Base-by-base conservation (phyloP, 2,797 vertebrate genomes). In the Masticophis lateralis region DNA sequence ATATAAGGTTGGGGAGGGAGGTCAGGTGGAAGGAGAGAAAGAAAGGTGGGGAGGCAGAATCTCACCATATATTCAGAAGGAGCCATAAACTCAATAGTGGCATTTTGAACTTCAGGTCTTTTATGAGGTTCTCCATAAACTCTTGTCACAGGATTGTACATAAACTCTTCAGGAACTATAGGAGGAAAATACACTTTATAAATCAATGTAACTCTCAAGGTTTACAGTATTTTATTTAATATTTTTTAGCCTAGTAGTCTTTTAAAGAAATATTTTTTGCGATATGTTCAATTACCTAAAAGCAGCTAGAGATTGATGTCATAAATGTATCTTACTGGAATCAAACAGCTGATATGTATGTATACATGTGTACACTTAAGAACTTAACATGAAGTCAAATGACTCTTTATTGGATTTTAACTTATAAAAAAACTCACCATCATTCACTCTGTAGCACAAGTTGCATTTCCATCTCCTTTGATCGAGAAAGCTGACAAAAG, bases 381-480 rank as follows among this genome's bases (percentile, higher is more conserved):
- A 83, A 47, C 37, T 43, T 8, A 4, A 91, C 69, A 87, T 32
- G 61, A 3, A 25, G 51, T 53, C 10, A 63, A 12, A 9, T 57
- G 86, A 69, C 11, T 91, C 61, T 53, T 69, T 83, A 89, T 18
- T 43, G 27, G 51, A 32, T 63, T 63, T n/a, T 60, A 37, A 25
- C 3, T 86, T 8, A 89, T 61, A 53, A 63, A 63, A 88, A 88
- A 89, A 93, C 98, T 96, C 97, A 99, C 99, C 99, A 94, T 99
- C 99, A 60, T 99, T 99, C 96, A 99, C 98, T 97, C 99, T 97
- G 93, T 98, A 99, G 96, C 99, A 99, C 95, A 99, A 97, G 95
- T 99, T 99, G 97, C 99, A 99, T 95, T 99, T 99, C 99, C 99
- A 99, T 93, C 99, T 98, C 96, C 99, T 98, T 96, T 99, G 99